These are phyloP conservation scores for Sycophaga agraensis DNA, from an alignment of 1,140 invertebrate genomes.

Conservation along the genomic window DNA sequence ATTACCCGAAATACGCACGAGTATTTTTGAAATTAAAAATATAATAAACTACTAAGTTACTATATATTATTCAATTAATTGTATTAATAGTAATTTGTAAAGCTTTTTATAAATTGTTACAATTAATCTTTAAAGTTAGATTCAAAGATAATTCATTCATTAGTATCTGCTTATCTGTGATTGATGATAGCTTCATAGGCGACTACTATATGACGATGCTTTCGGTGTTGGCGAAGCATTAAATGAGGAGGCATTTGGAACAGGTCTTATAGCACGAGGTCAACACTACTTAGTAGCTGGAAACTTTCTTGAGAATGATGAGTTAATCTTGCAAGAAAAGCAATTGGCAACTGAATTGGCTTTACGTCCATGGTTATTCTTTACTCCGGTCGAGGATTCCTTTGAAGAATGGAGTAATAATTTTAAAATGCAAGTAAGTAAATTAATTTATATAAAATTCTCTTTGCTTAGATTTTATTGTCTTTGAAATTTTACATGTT, in stretches of 20 bases:
- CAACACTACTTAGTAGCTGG: constrained; percentile 68
- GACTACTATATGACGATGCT: constrained; percentile 83
- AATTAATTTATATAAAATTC: too few species aligned
- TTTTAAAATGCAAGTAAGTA: constrained; percentile 51
- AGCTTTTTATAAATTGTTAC: too few species aligned
- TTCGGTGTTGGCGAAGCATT: constrained; percentile 92
- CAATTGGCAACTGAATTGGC: constrained; percentile 39
- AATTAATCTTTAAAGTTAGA: too few species aligned
- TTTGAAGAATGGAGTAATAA: constrained; percentile 51
- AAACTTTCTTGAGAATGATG: constrained; percentile 21
- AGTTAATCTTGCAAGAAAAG: constrained; percentile 42
- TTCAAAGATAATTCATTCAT: too few species aligned
- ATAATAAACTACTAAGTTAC: too few species aligned
- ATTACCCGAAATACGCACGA: too few species aligned
- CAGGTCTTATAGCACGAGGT: constrained; percentile 81
- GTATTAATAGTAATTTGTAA: too few species aligned
- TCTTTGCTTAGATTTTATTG: too few species aligned
- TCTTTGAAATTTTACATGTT: too few species aligned
- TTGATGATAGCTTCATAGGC: constrained; percentile 84
- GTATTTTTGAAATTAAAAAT: too few species aligned
- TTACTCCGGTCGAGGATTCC: constrained; percentile 46
- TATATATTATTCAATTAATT: too few species aligned
- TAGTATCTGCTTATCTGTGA: constrained; percentile 3
- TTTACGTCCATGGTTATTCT: constrained; percentile 55
- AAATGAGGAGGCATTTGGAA: constrained; percentile 78